Evolutionary conservation across 92 coral and sea anemone species (phyloP), one percentile per base, ranked within the genome.

Genomic region (Zoanthus sansibaricus): DNA sequence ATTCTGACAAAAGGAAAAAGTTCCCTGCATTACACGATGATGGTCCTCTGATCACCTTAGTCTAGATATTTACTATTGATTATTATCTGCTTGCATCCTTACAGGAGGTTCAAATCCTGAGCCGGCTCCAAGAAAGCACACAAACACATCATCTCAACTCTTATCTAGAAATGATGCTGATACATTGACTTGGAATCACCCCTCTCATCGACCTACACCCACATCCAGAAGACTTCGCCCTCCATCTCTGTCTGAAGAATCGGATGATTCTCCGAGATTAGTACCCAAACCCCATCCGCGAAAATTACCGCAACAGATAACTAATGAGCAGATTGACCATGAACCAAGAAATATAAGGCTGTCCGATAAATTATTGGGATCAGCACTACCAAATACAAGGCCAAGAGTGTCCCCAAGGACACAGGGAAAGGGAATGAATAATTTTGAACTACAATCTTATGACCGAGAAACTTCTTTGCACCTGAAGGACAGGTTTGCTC

Each of bases 201-300:
- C 85, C 25, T 80, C 85, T 21, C 67, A 55, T 45, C 74, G 52
- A 42, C 89, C 92, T 9, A 74, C 51, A 5, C 93, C 87, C 45
- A 88, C 83, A 6, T 88, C 93, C 45, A 89, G 90, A 75, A 62
- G 90, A 56, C 85, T 91, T n/a, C 91, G 67, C 3, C 79, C 78
- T 21, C 89, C 73, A 14, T 72, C 82, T 17, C 71, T 77, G 37
- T 87, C 83, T 18, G 61, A 76, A 44, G 86, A 76, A 9, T 76
- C 86, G 9, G 86, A 78, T 11, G 83, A 86, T 67, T 76, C 91
- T 12, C 90, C 91, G 7, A 67, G 61, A 71, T 69, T 79, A 56
- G 85, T 82, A 76, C 88, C 91, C n/a, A 80, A 80, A 21, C 75
- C 85, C 21, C 61, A 70, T 12, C 45, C 59, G 66, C 47, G 85